Evolutionary conservation across 2,797 vertebrate species (phyloP).

Genomic region (Leptoclinus maculatus): DNA sequence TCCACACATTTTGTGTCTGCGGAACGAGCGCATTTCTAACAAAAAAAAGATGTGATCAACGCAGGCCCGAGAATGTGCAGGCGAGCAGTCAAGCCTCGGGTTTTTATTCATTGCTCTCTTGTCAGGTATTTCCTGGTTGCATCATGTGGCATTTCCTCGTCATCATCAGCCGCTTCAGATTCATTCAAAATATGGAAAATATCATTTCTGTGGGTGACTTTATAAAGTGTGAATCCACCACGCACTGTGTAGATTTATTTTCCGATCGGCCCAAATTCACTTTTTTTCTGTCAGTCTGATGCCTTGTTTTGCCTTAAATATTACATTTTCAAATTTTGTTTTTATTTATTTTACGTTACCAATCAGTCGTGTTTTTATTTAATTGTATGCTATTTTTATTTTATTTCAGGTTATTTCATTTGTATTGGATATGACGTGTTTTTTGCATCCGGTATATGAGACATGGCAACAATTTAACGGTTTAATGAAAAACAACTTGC

Average conservation of each 20-base stretch:
- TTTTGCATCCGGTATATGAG: not conserved
- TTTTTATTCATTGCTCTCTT: constrained; percentile 33
- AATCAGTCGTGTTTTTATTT: not conserved
- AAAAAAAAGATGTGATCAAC: constrained; percentile 5
- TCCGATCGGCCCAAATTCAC: not conserved
- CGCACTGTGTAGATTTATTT: constrained; percentile 14
- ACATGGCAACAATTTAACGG: constrained; percentile 3
- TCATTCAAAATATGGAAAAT: constrained; percentile 16
- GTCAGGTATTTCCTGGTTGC: constrained; percentile 16
- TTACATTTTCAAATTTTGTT: not conserved
- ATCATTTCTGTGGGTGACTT: not conserved
- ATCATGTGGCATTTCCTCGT: constrained; percentile 8
- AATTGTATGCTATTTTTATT: not conserved
- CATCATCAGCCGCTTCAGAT: not conserved
- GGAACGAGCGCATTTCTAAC: constrained; percentile 9
- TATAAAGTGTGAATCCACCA: not conserved
- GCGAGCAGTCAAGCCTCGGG: not conserved
- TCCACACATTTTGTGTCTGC: constrained; percentile 48
- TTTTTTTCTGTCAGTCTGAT: constrained; percentile 15
- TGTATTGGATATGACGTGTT: not conserved
- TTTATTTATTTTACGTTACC: not conserved
- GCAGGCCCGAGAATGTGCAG: constrained; percentile 52
- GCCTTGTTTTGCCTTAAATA: not conserved
- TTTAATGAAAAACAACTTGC: constrained; percentile 16
- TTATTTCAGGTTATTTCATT: not conserved